Conservation (phyloP, 2,113 vertebrate genomes). For the Ifrita kowaldi region DNA sequence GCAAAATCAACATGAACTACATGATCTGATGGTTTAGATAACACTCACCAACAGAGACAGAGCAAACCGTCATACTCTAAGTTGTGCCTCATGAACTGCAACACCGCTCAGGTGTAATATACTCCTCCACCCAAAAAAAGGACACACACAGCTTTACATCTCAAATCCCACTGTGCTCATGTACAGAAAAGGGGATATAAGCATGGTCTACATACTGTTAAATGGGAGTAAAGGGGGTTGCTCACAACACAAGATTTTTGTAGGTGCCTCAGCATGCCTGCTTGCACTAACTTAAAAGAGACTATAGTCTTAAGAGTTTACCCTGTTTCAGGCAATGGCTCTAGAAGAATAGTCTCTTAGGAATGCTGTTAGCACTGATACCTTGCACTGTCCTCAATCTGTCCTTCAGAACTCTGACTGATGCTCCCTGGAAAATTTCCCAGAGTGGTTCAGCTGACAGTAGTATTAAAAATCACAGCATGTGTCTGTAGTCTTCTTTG, state of each 20-base stretch:
- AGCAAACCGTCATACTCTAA: not conserved
- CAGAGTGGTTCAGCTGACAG: slow-evolving; percentile 5
- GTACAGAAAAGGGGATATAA: not conserved
- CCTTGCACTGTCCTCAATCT: not conserved
- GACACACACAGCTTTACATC: not conserved
- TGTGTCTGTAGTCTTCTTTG: not conserved
- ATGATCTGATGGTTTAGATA: not conserved
- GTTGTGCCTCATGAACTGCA: not conserved
- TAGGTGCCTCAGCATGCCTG: not conserved
- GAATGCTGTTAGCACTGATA: not conserved
- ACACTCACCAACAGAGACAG: not conserved
- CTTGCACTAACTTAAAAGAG: not conserved
- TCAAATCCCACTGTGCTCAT: not conserved
- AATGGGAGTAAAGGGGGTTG: not conserved
- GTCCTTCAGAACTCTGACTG: not conserved
- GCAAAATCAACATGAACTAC: slow-evolving; percentile 48
- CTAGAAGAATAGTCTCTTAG: not conserved
- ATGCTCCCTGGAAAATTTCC: slow-evolving; percentile 15
- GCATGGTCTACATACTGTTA: not conserved
- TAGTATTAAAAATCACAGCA: slow-evolving; percentile 9
- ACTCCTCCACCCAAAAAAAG: not conserved
- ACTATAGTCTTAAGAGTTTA: not conserved
- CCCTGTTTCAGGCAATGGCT: not conserved
- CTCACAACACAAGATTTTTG: not conserved
- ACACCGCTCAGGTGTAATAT: not conserved